Base-by-base conservation (phyloP, 92 coral and sea anemone genomes). In the Paramuricea clavata region DNA sequence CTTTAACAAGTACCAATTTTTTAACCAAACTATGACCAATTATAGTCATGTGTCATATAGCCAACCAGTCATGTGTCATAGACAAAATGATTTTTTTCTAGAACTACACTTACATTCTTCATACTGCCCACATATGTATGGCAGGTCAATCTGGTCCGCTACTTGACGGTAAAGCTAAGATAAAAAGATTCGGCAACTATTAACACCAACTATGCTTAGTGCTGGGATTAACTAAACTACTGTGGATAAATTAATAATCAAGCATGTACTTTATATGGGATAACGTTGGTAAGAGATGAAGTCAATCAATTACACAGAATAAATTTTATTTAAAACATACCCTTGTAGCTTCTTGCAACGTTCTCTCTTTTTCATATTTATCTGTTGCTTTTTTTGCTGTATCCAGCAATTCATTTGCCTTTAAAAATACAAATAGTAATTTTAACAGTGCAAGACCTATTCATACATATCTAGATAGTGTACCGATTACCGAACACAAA, bases 371-470 rank as follows among this genome's bases (percentile, higher is more conserved):
- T 30, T 96, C 98, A 26, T 87, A 41, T 87, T 93, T 96, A 82
- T 96, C 97, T 70, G 89, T 86, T 17, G 98, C 93, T 86, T 91
- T 87, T 83, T 89, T 94, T 21, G 99, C 99, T 33, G 93, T 62
- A 28, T 93, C 89, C 49, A 96, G 86, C 43, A 96, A 94, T 78
- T 96, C 99, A 7, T 98, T 98, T 50, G 99, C 99, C 99, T 96
- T 47, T 34, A 60, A n/a, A 84, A 83, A 32, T 34, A 21, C 21
- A 77, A 72, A 33, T 33, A 32, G 76, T 43, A 0, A 22, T 6
- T 44, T 22, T 27, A 49, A 49, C 23, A 34, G 43, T 67, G n/a
- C n/a, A 42, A 19, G 10, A 39, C 44, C 44, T 39, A 4, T 39
- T 39, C 10, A n/a, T n/a, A n/a, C n/a, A n/a, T n/a, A n/a, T n/a